Evolutionary conservation across 1,140 invertebrate genomes (phyloP).

Genomic region (Bombus terrestris): DNA sequence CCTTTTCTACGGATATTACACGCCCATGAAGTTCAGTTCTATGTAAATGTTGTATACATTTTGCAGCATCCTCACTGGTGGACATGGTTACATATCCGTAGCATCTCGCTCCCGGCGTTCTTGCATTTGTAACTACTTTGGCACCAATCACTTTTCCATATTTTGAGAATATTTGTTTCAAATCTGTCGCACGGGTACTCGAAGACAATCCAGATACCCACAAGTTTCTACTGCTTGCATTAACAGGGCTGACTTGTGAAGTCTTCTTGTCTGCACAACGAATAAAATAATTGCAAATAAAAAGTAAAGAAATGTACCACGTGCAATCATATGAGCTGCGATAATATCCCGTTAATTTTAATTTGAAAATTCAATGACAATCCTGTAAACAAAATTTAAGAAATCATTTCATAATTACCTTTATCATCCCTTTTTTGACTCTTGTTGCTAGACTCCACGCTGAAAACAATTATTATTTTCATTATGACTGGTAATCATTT

Average conservation of each 20-base stretch:
- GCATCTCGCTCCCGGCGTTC: slow-evolving; percentile 94
- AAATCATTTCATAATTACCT: slow-evolving; percentile 67
- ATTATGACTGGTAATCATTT: slow-evolving; percentile 24
- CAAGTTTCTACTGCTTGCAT: slow-evolving; percentile 87
- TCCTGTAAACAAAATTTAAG: background rate
- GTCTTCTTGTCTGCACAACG: slow-evolving; percentile 77
- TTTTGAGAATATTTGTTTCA: slow-evolving; percentile 95
- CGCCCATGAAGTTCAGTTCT: slow-evolving; percentile 95
- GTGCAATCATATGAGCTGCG: too few species aligned
- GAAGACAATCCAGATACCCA: slow-evolving; percentile 97
- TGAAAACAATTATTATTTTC: slow-evolving; percentile 71
- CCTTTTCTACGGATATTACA: slow-evolving; percentile 96
- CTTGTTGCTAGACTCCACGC: slow-evolving; percentile 75
- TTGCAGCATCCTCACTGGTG: slow-evolving; percentile 92
- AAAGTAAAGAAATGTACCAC: background rate
- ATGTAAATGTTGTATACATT: slow-evolving; percentile 94
- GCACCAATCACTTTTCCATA: slow-evolving; percentile 97
- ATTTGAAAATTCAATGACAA: background rate
- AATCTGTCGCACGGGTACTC: slow-evolving; percentile 93
- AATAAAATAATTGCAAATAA: slow-evolving; percentile 14
- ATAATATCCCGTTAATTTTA: background rate
- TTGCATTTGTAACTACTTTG: slow-evolving; percentile 97
- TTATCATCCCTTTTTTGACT: slow-evolving; percentile 80
- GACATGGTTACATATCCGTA: slow-evolving; percentile 98
- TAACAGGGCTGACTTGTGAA: slow-evolving; percentile 71